Conservation (phyloP, 2,797 vertebrate genomes). For the Fratercula arctica region DNA sequence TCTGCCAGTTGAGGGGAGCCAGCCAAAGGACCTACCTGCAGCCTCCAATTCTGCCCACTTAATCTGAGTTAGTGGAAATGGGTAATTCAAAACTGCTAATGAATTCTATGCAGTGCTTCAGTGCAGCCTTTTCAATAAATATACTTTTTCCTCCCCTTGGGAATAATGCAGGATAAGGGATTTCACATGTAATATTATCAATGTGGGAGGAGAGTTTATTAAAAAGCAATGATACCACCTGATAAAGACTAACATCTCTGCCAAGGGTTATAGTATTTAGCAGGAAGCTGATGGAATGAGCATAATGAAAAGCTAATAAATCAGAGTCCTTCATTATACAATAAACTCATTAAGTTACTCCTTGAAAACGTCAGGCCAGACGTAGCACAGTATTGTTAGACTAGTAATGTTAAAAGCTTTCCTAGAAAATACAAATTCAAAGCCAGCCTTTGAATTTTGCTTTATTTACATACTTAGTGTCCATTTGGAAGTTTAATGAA, state of each 20-base stretch:
- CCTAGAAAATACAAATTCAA: slow-evolving; percentile 46
- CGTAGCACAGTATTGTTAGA: slow-evolving; percentile 6
- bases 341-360: slow-evolving; percentile 67
- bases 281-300: slow-evolving; percentile 63
- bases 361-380: slow-evolving; percentile 36
- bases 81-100: neutral
- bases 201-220: slow-evolving; percentile 67
- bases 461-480: slow-evolving; percentile 43
- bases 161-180: slow-evolving; percentile 50
- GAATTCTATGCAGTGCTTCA: slow-evolving; percentile 39
- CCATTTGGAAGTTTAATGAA: slow-evolving; percentile 62
- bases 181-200: slow-evolving; percentile 58
- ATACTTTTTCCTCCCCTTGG: slow-evolving; percentile 33
- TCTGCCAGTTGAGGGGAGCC: neutral
- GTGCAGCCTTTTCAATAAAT: slow-evolving; percentile 42
- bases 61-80: neutral
- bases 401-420: slow-evolving; percentile 45
- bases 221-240: slow-evolving; percentile 74
- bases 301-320: slow-evolving; percentile 74
- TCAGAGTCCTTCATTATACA: slow-evolving; percentile 68
- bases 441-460: slow-evolving; percentile 40
- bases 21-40: neutral
- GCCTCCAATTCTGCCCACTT: neutral
- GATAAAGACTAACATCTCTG: slow-evolving; percentile 68
- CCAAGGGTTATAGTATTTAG: slow-evolving; percentile 70